Conservation (phyloP, 2,888 invertebrate species). For the Notodonta dromedarius region DNA sequence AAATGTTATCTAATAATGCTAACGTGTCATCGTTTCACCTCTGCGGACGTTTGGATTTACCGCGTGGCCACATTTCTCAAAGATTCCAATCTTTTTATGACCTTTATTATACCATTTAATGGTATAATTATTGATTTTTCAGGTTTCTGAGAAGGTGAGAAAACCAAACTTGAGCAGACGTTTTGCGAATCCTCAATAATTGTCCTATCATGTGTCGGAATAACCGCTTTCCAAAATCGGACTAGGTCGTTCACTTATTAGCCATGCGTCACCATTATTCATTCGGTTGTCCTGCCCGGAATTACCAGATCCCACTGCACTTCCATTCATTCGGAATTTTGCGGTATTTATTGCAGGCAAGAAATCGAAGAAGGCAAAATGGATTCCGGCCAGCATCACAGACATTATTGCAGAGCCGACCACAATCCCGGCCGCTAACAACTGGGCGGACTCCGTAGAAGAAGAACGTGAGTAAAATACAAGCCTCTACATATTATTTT, state of each 20-base stretch:
- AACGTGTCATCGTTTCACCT: constrained; percentile 83
- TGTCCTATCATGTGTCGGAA: constrained; percentile 56
- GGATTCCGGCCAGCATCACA: constrained; percentile 91
- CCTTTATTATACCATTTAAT: constrained; percentile 34
- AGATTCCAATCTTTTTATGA: constrained; percentile 52
- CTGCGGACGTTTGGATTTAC: constrained; percentile 82
- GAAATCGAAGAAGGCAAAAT: constrained; percentile 94
- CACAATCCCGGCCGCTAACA: constrained; percentile 83
- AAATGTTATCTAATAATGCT: constrained; percentile 74
- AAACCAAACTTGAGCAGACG: constrained; percentile 39
- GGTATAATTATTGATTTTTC: constrained; percentile 32
- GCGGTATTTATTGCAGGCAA: constrained; percentile 84
- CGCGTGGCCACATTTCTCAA: constrained; percentile 82
- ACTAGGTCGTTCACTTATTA: constrained; percentile 72
- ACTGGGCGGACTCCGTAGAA: constrained; percentile 94
- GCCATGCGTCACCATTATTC: constrained; percentile 76
- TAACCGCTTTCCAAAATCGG: constrained; percentile 77
- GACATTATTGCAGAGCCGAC: constrained; percentile 91
- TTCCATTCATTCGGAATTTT: constrained; percentile 28
- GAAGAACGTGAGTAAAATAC: constrained; percentile 86
- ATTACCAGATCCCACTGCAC: constrained; percentile 25
- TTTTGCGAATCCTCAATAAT: constrained; percentile 34
- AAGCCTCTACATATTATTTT: neutral
- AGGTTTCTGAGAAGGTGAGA: constrained; percentile 36
- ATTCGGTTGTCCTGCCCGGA: constrained; percentile 50